Percentiles rank a stretch among this genome's conserved stretches.
phyloP scores from a whole-genome alignment of 2,797 vertebrate genomes.

The Dromococcyx pavoninus region DNA sequence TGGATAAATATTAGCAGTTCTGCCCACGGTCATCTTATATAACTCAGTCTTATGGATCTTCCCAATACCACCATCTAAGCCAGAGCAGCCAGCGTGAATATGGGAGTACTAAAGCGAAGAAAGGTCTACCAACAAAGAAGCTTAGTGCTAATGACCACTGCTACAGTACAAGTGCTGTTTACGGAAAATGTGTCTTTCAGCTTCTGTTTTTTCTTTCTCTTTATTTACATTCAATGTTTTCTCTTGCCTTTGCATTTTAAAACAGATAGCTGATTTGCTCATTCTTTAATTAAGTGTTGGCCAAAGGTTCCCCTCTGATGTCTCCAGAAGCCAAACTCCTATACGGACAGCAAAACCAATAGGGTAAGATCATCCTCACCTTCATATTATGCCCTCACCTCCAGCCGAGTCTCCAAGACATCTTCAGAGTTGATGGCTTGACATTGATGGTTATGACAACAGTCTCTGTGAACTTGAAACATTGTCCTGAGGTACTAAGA shows the following conservation, averaged over 20 bases:
- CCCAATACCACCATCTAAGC: not conserved
- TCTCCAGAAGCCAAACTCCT: not conserved
- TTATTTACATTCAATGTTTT: not conserved
- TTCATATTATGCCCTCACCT: not conserved
- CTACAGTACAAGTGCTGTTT: not conserved
- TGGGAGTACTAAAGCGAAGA: not conserved
- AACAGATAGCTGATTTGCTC: not conserved
- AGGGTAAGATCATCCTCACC: not conserved
- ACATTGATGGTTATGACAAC: not conserved
- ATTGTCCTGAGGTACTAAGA: not conserved
- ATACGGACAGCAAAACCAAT: not conserved
- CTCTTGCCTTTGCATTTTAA: not conserved
- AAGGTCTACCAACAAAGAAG: not conserved
- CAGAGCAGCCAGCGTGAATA: not conserved
- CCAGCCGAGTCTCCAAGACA: not conserved
- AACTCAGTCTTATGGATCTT: not conserved
- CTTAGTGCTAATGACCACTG: not conserved
- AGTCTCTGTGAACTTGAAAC: not conserved
- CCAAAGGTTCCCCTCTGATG: not conserved
- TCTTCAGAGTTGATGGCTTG: not conserved
- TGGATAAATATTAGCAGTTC: not conserved
- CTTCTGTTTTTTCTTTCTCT: not conserved
- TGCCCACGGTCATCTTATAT: not conserved
- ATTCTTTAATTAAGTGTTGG: not conserved
- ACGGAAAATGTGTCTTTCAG: not conserved